Conservation (phyloP, 2,888 invertebrate genomes). For the Marronus borbonicus region DNA sequence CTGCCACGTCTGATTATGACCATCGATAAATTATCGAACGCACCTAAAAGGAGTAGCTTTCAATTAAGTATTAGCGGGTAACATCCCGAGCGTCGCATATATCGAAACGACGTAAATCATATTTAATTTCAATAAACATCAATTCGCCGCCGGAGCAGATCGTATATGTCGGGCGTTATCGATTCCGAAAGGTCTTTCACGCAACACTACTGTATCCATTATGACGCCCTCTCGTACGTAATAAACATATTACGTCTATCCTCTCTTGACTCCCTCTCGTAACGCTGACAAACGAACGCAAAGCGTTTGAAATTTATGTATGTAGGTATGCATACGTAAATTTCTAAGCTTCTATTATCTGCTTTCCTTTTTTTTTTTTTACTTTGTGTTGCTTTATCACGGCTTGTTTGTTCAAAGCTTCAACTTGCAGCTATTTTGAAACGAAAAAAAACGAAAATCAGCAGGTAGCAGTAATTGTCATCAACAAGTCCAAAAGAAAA, state of each 20-base stretch:
- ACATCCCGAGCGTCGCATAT: constrained; percentile 6
- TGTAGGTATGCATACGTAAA: too few relatives aligned
- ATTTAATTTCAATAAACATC: constrained; percentile 43
- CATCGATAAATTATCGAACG: neutral
- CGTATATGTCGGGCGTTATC: constrained; percentile 31
- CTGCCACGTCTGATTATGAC: too few relatives aligned
- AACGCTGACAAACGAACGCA: constrained; percentile 6
- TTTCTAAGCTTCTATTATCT: too few relatives aligned
- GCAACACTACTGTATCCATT: constrained; percentile 21
- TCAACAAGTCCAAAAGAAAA: too few relatives aligned
- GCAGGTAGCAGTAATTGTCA: too few relatives aligned
- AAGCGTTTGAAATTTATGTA: constrained; percentile 16
- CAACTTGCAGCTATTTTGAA: too few relatives aligned
- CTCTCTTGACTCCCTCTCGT: constrained; percentile 18
- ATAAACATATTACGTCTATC: constrained; percentile 39
- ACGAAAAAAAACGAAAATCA: too few relatives aligned
- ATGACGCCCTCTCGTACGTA: constrained; percentile 35
- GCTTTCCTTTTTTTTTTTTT: too few relatives aligned
- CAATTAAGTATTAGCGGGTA: neutral
- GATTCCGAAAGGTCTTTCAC: constrained; percentile 22
- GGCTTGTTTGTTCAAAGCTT: too few relatives aligned
- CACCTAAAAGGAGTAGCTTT: constrained; percentile 17
- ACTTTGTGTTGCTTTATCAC: too few relatives aligned
- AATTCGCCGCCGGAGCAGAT: constrained; percentile 21
- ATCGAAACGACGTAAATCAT: constrained; percentile 30